Conservation (phyloP, 92 coral and sea anemone genomes). For the Blastomussa wellsi region DNA sequence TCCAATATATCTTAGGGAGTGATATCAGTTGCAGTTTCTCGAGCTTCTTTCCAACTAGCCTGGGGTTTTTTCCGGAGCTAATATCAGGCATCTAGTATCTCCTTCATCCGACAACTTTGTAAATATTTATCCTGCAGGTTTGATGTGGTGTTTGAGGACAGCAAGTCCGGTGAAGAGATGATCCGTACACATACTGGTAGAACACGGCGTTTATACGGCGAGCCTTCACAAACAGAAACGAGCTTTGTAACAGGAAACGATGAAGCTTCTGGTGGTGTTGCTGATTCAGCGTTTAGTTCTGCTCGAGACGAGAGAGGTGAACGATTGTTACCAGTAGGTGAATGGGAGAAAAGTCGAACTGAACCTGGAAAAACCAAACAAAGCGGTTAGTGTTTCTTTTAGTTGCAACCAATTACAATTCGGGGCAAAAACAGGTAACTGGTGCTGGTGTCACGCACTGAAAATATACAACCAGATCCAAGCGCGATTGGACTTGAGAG, state of each 20-base stretch:
- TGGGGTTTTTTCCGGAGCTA: neutral
- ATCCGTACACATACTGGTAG: constrained; percentile 76
- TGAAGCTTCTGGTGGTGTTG: neutral
- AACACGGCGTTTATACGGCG: constrained; percentile 56
- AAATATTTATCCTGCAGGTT: constrained; percentile 33
- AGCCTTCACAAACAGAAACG: constrained; percentile 34
- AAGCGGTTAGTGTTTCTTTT: constrained; percentile 7
- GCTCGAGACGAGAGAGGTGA: constrained; percentile 1
- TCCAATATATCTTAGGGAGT: too few species aligned
- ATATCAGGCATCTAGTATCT: neutral
- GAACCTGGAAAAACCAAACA: constrained; percentile 24
- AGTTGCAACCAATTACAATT: neutral
- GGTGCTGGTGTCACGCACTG: neutral
- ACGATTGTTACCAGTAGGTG: constrained; percentile 11
- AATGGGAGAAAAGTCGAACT: neutral
- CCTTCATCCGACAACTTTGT: neutral
- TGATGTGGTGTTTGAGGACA: constrained; percentile 87
- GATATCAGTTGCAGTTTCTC: too few species aligned
- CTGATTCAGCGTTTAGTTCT: constrained; percentile 21
- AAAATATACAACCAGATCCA: neutral
- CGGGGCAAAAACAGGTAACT: neutral
- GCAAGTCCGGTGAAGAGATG: constrained; percentile 72
- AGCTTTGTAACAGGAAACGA: neutral
- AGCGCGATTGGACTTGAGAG: neutral
- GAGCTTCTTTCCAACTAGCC: too few species aligned